Base-by-base conservation (phyloP, 2,113 vertebrate genomes). In the Siniperca knerii region DNA sequence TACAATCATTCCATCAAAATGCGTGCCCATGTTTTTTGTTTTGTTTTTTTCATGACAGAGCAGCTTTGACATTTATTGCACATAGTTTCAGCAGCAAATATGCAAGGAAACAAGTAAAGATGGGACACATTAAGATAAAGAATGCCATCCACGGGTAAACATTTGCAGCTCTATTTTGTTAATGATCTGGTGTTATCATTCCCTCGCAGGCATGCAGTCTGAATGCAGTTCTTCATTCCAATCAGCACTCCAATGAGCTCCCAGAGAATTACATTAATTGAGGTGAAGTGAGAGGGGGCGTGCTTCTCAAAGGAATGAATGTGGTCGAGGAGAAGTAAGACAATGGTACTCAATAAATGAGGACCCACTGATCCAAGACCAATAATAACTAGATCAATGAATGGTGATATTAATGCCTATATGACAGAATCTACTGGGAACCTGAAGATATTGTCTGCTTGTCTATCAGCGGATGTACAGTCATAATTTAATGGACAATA, bases 141-240 rank as follows among this genome's bases (percentile, higher is more conserved):
- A 82, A 92, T 86, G 81, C 35, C 77, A 81, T 79, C 73, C 74
- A 35, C 11, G 23, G 58, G 73, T 81, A 83, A 90, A 92, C 90
- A 89, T 88, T 88, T 79, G 33, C 77, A 46, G 82, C 77, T 71
- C 61, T 68, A 78, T 90, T 87, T 89, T 75, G 90, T 90, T 93
- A 90, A 95, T 88, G 88, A 93, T 92, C 88, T 83, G 78, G 48
- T 61, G 82, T 90, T 94, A 94, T 95, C 92, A 18, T 90, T 82
- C 81, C 62, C 87, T 92, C n/a, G 73, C 90, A 95, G 93, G 81
- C 87, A 79, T 77, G 68, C 61, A 35, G 67, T 72, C 79, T 89
- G 73, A 91, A 90, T 85, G 84, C 85, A 74, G 70, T 83, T 89
- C 86, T 82, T 89, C 82, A 87, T 88, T 83, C 57, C 84, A 84